phyloP scores from a whole-genome alignment of 2,113 vertebrate genomes.

The Motacilla tschutschensis region DNA sequence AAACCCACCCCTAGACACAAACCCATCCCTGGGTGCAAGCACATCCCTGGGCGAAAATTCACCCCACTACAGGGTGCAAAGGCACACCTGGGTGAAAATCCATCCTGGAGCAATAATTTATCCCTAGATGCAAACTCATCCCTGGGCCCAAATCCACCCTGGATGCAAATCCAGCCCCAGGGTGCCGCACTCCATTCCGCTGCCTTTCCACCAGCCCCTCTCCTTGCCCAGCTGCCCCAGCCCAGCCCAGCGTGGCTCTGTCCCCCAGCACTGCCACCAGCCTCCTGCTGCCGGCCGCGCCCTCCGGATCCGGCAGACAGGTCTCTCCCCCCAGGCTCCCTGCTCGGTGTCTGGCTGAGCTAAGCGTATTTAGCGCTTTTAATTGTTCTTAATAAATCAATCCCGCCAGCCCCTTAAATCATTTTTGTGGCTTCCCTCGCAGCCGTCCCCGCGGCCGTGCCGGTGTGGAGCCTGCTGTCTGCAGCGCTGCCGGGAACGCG shows the following conservation, averaged over 20 bases:
- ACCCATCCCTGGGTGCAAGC: neutral
- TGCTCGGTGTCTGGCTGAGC: constrained; percentile 59
- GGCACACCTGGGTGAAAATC: neutral
- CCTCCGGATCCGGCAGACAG: constrained; percentile 36
- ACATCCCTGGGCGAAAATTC: neutral
- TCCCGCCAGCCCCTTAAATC: constrained; percentile 66
- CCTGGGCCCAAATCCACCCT: neutral
- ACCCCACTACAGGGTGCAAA: neutral
- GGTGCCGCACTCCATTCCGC: neutral
- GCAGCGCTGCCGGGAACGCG: neutral
- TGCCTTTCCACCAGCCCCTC: neutral
- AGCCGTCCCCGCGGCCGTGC: constrained; percentile 15
- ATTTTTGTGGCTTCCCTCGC: constrained; percentile 60
- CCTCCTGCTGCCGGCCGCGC: neutral
- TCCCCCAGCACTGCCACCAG: neutral
- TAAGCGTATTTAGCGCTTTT: constrained; percentile 67
- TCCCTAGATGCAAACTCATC: neutral
- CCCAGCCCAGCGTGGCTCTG: neutral
- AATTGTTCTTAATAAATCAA: constrained; percentile 71
- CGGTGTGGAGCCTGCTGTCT: constrained; percentile 35
- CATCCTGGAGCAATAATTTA: neutral
- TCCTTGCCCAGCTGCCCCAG: neutral
- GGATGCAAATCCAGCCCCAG: neutral
- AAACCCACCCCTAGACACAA: neutral
- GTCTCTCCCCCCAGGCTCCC: constrained; percentile 25